Base-by-base conservation (phyloP, 2,797 vertebrate genomes). In the Gambelia wislizenii region DNA sequence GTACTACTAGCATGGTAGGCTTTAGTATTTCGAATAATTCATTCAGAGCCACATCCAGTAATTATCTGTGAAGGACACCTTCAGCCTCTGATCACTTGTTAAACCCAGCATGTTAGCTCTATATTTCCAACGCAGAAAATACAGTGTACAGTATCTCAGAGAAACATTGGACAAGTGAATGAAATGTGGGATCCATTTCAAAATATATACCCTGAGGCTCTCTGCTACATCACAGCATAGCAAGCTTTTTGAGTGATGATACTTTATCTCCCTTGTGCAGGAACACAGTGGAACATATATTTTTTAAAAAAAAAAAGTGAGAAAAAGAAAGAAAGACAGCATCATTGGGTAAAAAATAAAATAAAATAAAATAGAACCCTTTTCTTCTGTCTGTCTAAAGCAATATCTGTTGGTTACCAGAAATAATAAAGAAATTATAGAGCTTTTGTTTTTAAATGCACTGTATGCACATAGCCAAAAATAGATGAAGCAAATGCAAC, bases 231-330 rank as follows among this genome's bases (percentile, higher is more conserved):
- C 9, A 2, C 47, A 78, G 67, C 44, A 0, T 49, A 91, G 59
- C 92, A 0, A 93, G 47, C 72, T 85, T 87, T 79, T 79, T 27
- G 30, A 69, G 80, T 14, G 42, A 84, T 56, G 42, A n/a, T 80
- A 16, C 70, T 93, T 90, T 94, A 49, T 94, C 95, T 95, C 85
- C 61, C 91, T 85, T 16, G 0, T 90, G 87, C 74, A 91, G 84
- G 90, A 91, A 80, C 59, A 84, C 44, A 88, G 61, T 91, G 84
- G 80, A 88, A 59, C 92, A 86, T 89, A 83, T 39, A n/a, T 83
- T 86, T 92, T 82, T 75, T 72, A 39, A 20, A 33, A 91, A 90
- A 67, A 90, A 89, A 91, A 91, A 88, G 69, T 49, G 18, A 52
- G 54, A 39, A 42, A 86, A 80, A 56, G 36, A 44, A 88, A 76